Conservation (phyloP, 2,113 vertebrate genomes). For the Poeciliopsis retropinna region DNA sequence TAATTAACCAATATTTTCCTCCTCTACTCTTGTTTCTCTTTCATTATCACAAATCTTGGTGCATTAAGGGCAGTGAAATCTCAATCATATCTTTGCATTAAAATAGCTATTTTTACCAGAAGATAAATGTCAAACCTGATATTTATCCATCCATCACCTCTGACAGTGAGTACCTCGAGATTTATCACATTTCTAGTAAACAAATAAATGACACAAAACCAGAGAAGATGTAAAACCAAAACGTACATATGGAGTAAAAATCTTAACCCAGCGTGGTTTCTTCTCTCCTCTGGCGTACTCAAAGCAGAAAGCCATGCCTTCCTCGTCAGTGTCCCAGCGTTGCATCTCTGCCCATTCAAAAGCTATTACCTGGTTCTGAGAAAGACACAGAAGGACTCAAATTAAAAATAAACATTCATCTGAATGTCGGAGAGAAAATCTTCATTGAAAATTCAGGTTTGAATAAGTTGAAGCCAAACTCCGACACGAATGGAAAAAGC, state of each 20-base stretch:
- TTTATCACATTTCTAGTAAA: background rate
- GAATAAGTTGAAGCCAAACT: too few species aligned
- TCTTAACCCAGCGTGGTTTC: conserved; percentile 96
- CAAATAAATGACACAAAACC: background rate
- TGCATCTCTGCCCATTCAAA: conserved; percentile 98
- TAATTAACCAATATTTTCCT: too few species aligned
- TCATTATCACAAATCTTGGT: too few species aligned
- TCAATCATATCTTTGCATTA: background rate
- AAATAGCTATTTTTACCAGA: background rate
- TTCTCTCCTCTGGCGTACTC: conserved; percentile 94
- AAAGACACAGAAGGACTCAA: background rate
- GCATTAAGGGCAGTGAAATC: too few species aligned
- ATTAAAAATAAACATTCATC: background rate
- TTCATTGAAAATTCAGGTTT: too few species aligned
- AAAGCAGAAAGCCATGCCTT: conserved; percentile 98
- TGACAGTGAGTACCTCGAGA: background rate
- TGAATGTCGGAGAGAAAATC: background rate
- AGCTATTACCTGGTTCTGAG: conserved; percentile 93
- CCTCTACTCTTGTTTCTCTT: too few species aligned
- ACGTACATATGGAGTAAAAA: conserved; percentile 91
- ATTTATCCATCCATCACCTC: background rate
- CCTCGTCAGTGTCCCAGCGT: conserved; percentile 97
- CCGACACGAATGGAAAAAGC: too few species aligned
- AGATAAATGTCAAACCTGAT: background rate
- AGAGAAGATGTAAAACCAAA: background rate